Conservation (phyloP, 2,113 vertebrate genomes). For the Astur gentilis region DNA sequence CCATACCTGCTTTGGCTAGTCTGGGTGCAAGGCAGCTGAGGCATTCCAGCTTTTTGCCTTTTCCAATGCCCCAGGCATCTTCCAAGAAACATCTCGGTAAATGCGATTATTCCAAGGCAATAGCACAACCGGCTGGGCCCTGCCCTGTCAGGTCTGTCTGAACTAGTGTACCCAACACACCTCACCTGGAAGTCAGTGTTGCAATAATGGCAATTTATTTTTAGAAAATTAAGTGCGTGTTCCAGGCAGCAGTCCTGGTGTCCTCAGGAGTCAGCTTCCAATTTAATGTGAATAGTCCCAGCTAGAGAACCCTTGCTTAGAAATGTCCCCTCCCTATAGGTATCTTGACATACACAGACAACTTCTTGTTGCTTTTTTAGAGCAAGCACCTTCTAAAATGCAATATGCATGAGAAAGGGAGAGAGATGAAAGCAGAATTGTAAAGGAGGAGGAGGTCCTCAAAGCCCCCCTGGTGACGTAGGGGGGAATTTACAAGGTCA, state of each 20-base stretch:
- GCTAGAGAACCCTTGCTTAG: neutral
- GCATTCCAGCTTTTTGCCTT: neutral
- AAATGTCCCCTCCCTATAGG: neutral
- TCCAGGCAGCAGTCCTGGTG: neutral
- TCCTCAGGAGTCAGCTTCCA: neutral
- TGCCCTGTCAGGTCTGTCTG: neutral
- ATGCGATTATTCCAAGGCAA: neutral
- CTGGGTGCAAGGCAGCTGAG: neutral
- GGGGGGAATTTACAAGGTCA: slow-evolving; percentile 22
- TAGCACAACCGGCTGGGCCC: neutral
- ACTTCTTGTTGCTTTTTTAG: neutral
- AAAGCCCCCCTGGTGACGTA: neutral
- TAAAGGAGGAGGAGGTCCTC: neutral
- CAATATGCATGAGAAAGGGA: neutral
- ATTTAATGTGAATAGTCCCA: neutral
- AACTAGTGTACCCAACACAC: neutral
- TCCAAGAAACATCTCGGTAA: neutral
- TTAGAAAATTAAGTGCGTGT: neutral
- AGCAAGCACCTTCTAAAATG: neutral
- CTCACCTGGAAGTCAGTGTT: neutral
- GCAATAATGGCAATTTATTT: neutral
- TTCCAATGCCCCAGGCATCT: neutral
- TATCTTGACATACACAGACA: neutral
- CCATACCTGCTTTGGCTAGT: neutral
- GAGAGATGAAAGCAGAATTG: neutral